These are phyloP conservation scores for Indicator indicator DNA, from an alignment of 2,113 vertebrate species.

Conservation along the genomic window DNA sequence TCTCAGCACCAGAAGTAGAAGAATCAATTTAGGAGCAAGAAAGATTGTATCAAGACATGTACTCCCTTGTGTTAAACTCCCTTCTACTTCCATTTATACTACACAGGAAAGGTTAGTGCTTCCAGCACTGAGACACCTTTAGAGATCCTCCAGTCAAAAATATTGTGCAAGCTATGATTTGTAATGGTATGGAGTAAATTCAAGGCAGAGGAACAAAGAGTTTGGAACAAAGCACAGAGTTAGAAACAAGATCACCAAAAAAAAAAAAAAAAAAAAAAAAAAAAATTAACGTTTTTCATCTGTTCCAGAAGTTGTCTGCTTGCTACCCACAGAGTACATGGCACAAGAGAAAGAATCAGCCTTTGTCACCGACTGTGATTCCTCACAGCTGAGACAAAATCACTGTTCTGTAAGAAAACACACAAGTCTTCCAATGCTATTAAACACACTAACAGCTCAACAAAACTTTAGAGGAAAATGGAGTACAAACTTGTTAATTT, in stretches of 20 bases:
- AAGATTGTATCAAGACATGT: neutral
- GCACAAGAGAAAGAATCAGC: neutral
- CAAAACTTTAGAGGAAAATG: neutral
- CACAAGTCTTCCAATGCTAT: neutral
- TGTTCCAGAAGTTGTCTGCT: neutral
- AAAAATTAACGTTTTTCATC: fast-evolving
- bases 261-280: neutral
- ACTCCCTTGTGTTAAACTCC: neutral
- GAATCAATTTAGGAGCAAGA: neutral
- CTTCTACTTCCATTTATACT: neutral
- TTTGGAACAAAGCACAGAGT: neutral
- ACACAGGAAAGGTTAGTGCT: neutral
- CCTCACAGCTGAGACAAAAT: neutral
- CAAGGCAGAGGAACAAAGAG: neutral
- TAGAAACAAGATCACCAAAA: neutral
- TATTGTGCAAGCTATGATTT: neutral
- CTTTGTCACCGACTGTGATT: neutral
- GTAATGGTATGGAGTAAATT: neutral
- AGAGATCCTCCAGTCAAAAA: neutral
- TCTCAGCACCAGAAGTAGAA: neutral
- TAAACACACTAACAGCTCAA: neutral
- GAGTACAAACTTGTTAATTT: neutral
- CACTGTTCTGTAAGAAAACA: neutral
- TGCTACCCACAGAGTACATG: fast-evolving
- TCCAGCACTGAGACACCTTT: neutral